Base-by-base conservation (phyloP, 2,113 vertebrate species). In the Cryptomyrus ogoouensis region DNA sequence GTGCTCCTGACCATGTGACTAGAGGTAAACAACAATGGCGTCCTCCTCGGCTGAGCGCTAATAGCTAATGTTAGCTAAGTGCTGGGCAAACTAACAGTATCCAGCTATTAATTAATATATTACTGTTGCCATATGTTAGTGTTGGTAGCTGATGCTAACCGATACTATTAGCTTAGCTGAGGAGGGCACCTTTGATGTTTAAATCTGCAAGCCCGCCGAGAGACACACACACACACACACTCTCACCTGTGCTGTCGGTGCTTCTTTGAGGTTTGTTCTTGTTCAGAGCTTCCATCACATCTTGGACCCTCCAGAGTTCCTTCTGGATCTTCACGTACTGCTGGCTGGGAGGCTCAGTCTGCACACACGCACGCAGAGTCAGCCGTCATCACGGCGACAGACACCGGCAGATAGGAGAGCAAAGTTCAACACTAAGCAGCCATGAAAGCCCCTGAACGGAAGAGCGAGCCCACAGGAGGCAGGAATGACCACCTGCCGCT, bases 241-340 rank as follows among this genome's bases (percentile, higher is more conserved):
- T 1, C 27, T 4, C 70, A 77, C 70, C 27, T 15, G 70, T 77
- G 70, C 1, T 77, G 35, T 39, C 27, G 15, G 35, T 90, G 70
- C 87, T 95, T 93, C 97, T 97, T 84, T 98, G 96, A 92, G 97
- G 96, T 91, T 98, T 98, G 91, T 17, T 77, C 35, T 77, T 77
- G 35, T 93, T 97, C 90, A 99, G 95, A 17, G 97, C 98, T 93
- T 99, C 98, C 95, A 97, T 97, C 91, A 99, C 98, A 92, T 99
- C 98, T 52, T 99, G 98, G 93, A 99, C 99, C 94, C 97, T 96
- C 98, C 98, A 99, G 44, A 99, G 95, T 83, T 99, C 98, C 92
- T 98, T 99, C 94, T 99, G 98, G 93, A 99, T 97, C 93, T 96
- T 96, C 53, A 98, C 97, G 17, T 98, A 97, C 91, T 98, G 97